phyloP scores from a whole-genome alignment of 2,888 invertebrate species.

The Nemoura dubitans region DNA sequence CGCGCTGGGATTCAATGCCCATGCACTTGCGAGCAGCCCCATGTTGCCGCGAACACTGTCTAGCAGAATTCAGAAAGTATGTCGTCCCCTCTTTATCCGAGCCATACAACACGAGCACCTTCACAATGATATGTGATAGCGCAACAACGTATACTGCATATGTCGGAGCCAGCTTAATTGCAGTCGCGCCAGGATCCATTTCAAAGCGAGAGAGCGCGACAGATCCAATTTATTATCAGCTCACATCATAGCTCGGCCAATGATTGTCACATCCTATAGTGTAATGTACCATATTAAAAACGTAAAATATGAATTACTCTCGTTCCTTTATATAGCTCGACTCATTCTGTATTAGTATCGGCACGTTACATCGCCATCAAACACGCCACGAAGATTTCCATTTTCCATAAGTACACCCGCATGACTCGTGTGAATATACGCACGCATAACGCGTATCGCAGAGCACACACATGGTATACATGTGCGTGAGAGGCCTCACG shows the following conservation, averaged over 20 bases:
- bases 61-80: too few species aligned
- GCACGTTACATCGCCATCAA: neutral
- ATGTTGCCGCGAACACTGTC: too few species aligned
- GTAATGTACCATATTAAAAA: neutral
- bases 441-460: neutral
- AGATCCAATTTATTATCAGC: neutral
- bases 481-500: neutral
- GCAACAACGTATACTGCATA: neutral
- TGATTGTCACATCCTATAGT: neutral
- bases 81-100: too few species aligned
- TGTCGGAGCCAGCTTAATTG: too few species aligned
- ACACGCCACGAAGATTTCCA: neutral
- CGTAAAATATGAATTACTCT: neutral
- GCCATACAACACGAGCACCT: too few species aligned
- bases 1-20: neutral
- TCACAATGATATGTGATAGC: neutral
- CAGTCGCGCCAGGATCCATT: neutral
- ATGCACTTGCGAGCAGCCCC: too few species aligned
- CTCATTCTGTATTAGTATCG: too few species aligned
- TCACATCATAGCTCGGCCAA: neutral
- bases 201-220: neutral
- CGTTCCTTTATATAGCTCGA: neutral
- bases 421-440: neutral
- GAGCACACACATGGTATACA: neutral
- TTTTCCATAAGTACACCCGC: constrained; percentile 7